phyloP scores from a whole-genome alignment of 1,140 invertebrate genomes.

The Hetaerina americana region DNA sequence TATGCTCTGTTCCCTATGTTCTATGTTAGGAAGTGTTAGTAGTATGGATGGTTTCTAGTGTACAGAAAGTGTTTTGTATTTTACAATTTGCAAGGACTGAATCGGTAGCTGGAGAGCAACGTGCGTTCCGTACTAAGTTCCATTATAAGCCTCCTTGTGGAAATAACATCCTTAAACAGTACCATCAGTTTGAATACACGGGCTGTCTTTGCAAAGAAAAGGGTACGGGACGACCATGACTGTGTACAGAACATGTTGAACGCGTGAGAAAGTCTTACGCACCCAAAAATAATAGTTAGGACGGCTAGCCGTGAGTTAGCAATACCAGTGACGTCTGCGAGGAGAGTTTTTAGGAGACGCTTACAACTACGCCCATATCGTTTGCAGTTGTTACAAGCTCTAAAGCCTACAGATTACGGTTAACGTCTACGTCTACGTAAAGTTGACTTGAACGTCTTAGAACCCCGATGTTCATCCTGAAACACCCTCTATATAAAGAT shows the following conservation, averaged over 20 bases:
- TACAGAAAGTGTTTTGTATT: neutral
- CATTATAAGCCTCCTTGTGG: too few relatives aligned
- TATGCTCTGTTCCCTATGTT: neutral
- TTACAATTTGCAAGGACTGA: neutral
- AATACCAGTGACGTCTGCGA: neutral
- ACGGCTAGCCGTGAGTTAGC: neutral
- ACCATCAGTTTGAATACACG: too few relatives aligned
- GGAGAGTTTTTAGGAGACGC: neutral
- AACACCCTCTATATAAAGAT: too few relatives aligned
- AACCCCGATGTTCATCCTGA: too few relatives aligned
- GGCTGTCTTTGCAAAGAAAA: too few relatives aligned
- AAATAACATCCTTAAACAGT: too few relatives aligned
- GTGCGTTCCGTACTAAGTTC: too few relatives aligned
- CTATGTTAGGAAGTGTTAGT: neutral
- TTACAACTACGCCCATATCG: constrained; percentile 4
- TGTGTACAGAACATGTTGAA: neutral
- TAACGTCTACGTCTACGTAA: too few relatives aligned
- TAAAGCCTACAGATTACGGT: neutral
- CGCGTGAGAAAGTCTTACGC: neutral
- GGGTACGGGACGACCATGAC: neutral
- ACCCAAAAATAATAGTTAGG: too few relatives aligned
- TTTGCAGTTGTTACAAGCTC: constrained; percentile 7
- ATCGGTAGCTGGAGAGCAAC: too few relatives aligned
- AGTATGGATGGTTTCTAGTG: neutral
- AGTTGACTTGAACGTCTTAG: too few relatives aligned